phyloP scores from a whole-genome alignment of 2,113 vertebrate genomes.

The Stigmatopora nigra region DNA sequence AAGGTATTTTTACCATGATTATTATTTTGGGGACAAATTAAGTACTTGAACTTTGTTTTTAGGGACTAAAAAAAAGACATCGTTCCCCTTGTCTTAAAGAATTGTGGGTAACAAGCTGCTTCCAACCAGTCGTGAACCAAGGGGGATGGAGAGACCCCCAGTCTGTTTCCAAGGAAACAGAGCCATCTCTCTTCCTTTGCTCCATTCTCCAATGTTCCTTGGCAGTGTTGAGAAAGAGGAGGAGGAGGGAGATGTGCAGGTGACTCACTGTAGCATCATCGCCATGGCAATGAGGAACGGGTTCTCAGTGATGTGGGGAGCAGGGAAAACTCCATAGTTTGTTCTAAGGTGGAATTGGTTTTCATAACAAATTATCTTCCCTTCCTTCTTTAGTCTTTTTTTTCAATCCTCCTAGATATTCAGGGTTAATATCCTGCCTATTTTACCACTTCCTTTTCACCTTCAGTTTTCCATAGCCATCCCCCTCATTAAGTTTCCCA shows the following conservation, averaged over 20 bases:
- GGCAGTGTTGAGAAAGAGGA: conserved; percentile 51
- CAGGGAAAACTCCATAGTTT: conserved; percentile 35
- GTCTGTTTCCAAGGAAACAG: conserved; percentile 71
- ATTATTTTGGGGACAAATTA: conserved; percentile 6
- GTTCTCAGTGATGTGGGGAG: conserved; percentile 31
- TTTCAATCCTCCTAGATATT: neutral
- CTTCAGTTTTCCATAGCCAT: conserved; percentile 17
- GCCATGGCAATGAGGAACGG: conserved; percentile 61
- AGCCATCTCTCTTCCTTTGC: conserved; percentile 40
- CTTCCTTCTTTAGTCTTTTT: neutral
- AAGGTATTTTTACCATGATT: neutral
- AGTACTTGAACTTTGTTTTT: conserved; percentile 11
- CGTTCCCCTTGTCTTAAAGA: conserved; percentile 38
- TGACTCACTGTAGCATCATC: conserved; percentile 69
- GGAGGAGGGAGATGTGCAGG: conserved; percentile 60
- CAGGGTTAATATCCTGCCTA: too few species aligned
- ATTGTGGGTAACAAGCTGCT: conserved; percentile 56
- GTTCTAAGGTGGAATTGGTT: conserved; percentile 23
- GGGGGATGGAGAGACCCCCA: conserved; percentile 59
- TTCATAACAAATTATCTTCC: conserved; percentile 4
- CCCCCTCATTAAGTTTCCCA: conserved; percentile 38
- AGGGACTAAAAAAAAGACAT: conserved; percentile 29
- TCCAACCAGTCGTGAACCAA: conserved; percentile 59
- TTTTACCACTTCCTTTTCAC: conserved; percentile 6
- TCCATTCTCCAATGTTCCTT: conserved; percentile 45